phyloP scores from a whole-genome alignment of 2,797 vertebrate genomes.

The Ataeniobius toweri region DNA sequence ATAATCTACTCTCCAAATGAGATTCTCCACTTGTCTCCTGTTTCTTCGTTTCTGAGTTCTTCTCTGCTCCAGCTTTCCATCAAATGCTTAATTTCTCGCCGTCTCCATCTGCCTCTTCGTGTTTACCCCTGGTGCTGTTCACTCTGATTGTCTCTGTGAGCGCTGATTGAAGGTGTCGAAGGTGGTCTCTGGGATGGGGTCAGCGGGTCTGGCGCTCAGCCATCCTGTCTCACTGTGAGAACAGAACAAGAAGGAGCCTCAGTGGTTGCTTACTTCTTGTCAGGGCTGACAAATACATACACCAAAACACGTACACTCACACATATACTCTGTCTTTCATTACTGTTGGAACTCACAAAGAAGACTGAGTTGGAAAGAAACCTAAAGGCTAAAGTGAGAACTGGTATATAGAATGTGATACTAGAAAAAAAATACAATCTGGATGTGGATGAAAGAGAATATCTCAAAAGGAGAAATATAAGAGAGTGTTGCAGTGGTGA shows the following conservation, averaged over 20 bases:
- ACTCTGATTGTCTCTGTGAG: conserved; percentile 63
- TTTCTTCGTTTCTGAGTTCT: conserved; percentile 55
- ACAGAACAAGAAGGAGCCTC: conserved; percentile 14
- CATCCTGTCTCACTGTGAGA: conserved; percentile 50
- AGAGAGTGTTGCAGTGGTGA: conserved; percentile 32
- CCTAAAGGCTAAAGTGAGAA: conserved; percentile 42
- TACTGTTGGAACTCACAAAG: conserved; percentile 40
- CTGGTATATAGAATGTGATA: conserved; percentile 44
- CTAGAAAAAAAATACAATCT: conserved; percentile 2
- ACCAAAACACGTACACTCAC: background rate
- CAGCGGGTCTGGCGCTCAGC: conserved; percentile 53
- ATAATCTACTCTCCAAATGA: conserved; percentile 46
- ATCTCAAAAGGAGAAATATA: conserved; percentile 47
- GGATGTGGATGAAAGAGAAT: conserved; percentile 27
- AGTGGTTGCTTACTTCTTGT: conserved; percentile 22
- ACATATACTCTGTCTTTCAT: conserved; percentile 28
- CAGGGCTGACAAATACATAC: conserved; percentile 8
- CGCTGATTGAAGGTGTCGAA: conserved; percentile 59
- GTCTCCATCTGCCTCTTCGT: conserved; percentile 35
- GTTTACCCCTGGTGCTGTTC: conserved; percentile 59
- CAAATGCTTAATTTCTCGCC: conserved; percentile 50
- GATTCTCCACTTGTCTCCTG: conserved; percentile 37
- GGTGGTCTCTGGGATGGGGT: conserved; percentile 58
- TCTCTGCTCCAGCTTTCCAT: conserved; percentile 29
- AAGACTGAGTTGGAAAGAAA: conserved; percentile 46